Percentiles rank a stretch among this genome's conserved stretches.
These are phyloP conservation scores for Aphelinus atriplicis DNA, from an alignment of 1,140 invertebrate species.

Conservation along the genomic window DNA sequence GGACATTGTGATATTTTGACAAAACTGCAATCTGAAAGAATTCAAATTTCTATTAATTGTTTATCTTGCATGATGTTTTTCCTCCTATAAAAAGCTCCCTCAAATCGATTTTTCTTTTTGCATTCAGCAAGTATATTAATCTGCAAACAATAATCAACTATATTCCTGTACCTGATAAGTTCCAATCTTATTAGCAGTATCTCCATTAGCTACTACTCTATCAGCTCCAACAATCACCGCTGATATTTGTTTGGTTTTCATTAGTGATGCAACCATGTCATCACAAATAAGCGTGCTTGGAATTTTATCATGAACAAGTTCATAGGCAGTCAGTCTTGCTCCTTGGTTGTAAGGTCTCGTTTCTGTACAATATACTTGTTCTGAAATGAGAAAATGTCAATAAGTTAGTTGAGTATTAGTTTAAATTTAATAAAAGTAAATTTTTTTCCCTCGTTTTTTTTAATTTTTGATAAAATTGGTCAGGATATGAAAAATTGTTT, in stretches of 20 bases:
- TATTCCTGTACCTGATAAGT: constrained; percentile 82
- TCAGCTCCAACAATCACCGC: constrained; percentile 91
- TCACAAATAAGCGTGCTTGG: constrained; percentile 94
- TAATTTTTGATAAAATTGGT: too few species aligned
- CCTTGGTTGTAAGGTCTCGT: constrained; percentile 99
- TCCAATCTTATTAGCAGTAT: constrained; percentile 99
- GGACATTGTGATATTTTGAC: constrained; percentile 90
- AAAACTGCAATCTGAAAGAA: constrained; percentile 82
- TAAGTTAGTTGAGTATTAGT: too few species aligned
- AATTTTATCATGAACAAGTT: constrained; percentile 93
- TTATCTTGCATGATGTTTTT: too few species aligned
- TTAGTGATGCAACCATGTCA: constrained; percentile 91
- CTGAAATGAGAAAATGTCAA: constrained; percentile 59
- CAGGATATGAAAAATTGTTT: too few species aligned
- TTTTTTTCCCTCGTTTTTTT: too few species aligned
- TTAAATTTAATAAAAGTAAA: too few species aligned
- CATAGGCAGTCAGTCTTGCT: constrained; percentile 93
- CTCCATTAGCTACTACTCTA: constrained; percentile 92
- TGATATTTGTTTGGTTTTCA: constrained; percentile 81
- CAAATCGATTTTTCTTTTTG: too few species aligned
- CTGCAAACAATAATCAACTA: background rate
- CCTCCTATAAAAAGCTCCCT: too few species aligned
- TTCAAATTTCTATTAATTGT: too few species aligned
- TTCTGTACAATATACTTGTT: constrained; percentile 94
- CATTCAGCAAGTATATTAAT: too few species aligned